Conservation (phyloP, 2,113 vertebrate genomes). For the Baryphthengus martii region DNA sequence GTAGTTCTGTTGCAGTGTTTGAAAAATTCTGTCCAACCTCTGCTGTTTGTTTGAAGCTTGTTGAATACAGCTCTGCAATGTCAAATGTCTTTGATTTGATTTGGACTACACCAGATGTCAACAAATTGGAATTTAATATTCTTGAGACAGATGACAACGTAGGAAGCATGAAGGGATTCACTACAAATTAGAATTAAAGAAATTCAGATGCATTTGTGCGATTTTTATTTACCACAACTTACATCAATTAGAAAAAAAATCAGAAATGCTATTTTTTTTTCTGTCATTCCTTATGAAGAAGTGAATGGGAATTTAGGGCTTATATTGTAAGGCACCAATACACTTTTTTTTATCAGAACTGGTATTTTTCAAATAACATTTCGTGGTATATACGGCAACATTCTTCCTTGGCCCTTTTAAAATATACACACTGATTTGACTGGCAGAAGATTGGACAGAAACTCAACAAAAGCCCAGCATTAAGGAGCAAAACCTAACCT, state of each 20-base stretch:
- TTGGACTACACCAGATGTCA: slow-evolving; percentile 63
- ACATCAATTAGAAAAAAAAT: neutral
- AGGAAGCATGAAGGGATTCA: slow-evolving; percentile 61
- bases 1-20: neutral
- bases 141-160: slow-evolving; percentile 61
- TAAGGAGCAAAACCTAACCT: accelerated
- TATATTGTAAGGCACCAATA: neutral
- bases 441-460: neutral
- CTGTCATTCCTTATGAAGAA: neutral
- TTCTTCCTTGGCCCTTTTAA: neutral
- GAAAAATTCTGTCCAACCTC: slow-evolving; percentile 18
- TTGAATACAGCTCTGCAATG: slow-evolving; percentile 25
- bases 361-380: neutral
- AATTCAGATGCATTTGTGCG: slow-evolving; percentile 45
- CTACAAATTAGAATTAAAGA: slow-evolving; percentile 64
- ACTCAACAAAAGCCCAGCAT: neutral
- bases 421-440: neutral
- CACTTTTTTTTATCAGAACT: neutral
- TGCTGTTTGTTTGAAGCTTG: slow-evolving; percentile 29
- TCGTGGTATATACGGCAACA: neutral
- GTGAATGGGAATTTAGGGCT: neutral
- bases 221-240: slow-evolving; percentile 20
- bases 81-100: slow-evolving; percentile 67
- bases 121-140: slow-evolving; percentile 67
- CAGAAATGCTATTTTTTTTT: neutral